Percentiles rank a stretch among this genome's conserved stretches.
Evolutionary conservation across 2,797 vertebrate species (phyloP).

Genomic region (Salmo trutta): DNA sequence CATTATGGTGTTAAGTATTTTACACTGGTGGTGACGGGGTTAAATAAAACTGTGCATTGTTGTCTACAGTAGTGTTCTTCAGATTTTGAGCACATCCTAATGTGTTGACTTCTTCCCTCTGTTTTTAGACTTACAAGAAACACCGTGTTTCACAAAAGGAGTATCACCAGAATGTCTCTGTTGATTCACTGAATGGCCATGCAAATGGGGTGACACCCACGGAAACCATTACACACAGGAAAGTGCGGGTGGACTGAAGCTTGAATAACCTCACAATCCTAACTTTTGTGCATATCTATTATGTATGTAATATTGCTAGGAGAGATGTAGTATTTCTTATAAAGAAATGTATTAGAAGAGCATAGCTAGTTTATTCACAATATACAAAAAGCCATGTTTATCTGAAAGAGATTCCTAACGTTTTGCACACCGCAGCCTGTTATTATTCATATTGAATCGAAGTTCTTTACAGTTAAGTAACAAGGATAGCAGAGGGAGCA

Average conservation of each 20-base stretch:
- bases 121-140: conserved; percentile 90
- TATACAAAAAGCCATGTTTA: conserved; percentile 53
- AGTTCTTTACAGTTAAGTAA: conserved; percentile 35
- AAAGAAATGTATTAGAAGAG: background rate
- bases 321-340: background rate
- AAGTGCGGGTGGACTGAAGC: conserved; percentile 84
- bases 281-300: conserved; percentile 38
- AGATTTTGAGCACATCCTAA: background rate
- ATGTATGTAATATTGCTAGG: conserved; percentile 55
- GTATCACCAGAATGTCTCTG: conserved; percentile 83
- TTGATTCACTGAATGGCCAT: conserved; percentile 80
- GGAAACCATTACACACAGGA: conserved; percentile 79
- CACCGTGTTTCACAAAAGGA: conserved; percentile 77
- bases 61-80: background rate
- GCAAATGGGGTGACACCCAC: conserved; percentile 77
- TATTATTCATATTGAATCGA: conserved; percentile 61
- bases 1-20: background rate
- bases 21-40: background rate
- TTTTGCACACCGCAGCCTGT: conserved; percentile 52
- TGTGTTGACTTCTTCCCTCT: conserved; percentile 4
- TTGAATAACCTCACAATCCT: conserved; percentile 29
- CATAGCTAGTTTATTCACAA: conserved; percentile 49
- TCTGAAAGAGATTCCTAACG: conserved; percentile 45
- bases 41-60: background rate
- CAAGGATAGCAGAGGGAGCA: conserved; percentile 1